Evolutionary conservation across 2,797 vertebrate species (phyloP).

Genomic region (Sparidentex hasta): DNA sequence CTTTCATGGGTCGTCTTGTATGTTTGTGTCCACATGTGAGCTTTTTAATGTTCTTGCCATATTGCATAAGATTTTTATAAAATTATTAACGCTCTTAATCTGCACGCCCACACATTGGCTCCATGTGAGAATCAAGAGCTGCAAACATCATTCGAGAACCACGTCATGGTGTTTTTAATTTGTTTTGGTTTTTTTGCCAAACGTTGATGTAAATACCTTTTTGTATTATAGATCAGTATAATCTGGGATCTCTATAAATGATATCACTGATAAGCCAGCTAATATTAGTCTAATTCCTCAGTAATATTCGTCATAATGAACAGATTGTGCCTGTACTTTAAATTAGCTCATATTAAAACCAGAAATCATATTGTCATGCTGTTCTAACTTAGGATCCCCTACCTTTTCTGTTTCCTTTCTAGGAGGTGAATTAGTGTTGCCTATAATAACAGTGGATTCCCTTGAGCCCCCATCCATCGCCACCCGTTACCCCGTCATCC

Average conservation of each 20-base stretch:
- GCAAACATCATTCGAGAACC: constrained; percentile 25
- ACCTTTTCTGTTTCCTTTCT: constrained; percentile 85
- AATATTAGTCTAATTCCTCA: constrained; percentile 47
- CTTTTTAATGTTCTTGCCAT: constrained; percentile 54
- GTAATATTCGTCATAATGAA: constrained; percentile 55
- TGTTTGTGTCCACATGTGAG: constrained; percentile 78
- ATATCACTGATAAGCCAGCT: constrained; percentile 36
- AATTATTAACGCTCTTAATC: constrained; percentile 15
- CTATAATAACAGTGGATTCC: constrained; percentile 98
- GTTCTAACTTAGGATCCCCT: constrained; percentile 80
- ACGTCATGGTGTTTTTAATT: constrained; percentile 80
- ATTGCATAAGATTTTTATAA: constrained; percentile 11
- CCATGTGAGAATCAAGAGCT: constrained; percentile 1
- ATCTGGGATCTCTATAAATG: constrained; percentile 30
- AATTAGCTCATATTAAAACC: constrained; percentile 50
- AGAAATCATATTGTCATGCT: constrained; percentile 46
- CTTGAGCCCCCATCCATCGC: constrained; percentile 94
- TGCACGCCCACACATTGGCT: constrained; percentile 38
- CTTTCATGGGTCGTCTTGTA: constrained; percentile 66
- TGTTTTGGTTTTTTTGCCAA: constrained; percentile 73
- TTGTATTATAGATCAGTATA: constrained; percentile 28
- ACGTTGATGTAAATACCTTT: constrained; percentile 49
- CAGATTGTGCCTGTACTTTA: constrained; percentile 52
- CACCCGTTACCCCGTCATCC: constrained; percentile 93
- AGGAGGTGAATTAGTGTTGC: constrained; percentile 99